Evolutionary conservation across 2,888 invertebrate species (phyloP), one percentile per base, ranked within the genome.

Genomic region (Macropis europaea): DNA sequence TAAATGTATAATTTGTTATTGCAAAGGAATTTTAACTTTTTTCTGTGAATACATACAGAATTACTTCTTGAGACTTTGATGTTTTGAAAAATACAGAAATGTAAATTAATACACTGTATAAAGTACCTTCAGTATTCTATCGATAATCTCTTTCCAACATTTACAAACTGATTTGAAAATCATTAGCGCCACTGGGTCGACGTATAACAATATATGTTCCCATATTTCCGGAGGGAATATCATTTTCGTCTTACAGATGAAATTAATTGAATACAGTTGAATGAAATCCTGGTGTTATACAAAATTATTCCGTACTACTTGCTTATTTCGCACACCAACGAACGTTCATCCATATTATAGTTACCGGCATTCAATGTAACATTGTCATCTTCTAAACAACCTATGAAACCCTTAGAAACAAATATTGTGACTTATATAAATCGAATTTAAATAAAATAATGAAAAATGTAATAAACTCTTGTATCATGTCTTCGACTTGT

Each of bases 211-310:
- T 67, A 87, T 84, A 32, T 72, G 57, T 64, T 87, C 87, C 83
- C 85, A 85, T 53, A 87, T 77, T 76, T 87, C 87, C 0, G 66
- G 60, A 3, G 87, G 86, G 67, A 87, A 86, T 61, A 79, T 79
- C 72, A 64, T 83, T 52, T 47, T 66, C 2, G 11, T 22, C 15
- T 26, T 15, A 38, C 9, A 5, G 1, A n/a, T 9, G n/a, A 19
- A 22, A 30, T 13, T 1, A 34, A 43, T 34, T 13, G 42, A 11
- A 42, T 1, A 11, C 15, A 32, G 13, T 0, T 57, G 7, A 43
- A 26, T 15, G 19, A 28, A 19, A 28, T 4, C 13, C 9, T 9
- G 19, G n/a, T n/a, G n/a, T n/a, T n/a, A 53, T 26, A 36, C 15
- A 11, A 6, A 26, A 15, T 9, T 30, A 32, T n/a, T 7, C n/a